Percentiles rank a stretch among this genome's conserved stretches.
These are phyloP conservation scores for Emydoidea blandingii DNA, from an alignment of 2,797 vertebrate species.

Conservation along the genomic window DNA sequence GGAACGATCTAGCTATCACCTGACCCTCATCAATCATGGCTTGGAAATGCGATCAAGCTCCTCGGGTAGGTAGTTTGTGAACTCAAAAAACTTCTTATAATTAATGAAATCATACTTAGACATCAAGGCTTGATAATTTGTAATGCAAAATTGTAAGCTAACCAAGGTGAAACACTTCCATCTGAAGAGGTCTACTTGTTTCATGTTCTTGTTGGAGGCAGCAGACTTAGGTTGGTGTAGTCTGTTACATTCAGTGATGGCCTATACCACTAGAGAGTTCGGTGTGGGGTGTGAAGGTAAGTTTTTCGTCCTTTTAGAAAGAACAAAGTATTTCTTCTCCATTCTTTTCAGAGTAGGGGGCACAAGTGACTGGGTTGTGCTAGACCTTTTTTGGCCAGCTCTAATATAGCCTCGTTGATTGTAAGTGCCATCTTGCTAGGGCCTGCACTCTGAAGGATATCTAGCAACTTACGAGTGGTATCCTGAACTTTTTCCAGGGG, in stretches of 20 bases:
- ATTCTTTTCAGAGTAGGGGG: background rate
- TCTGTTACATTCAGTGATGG: background rate
- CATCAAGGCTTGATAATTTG: background rate
- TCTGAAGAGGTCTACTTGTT: background rate
- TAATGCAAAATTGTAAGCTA: background rate
- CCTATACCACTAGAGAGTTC: background rate
- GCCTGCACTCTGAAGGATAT: background rate
- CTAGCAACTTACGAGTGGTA: background rate
- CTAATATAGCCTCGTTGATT: background rate
- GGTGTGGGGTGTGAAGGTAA: background rate
- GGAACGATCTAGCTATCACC: background rate
- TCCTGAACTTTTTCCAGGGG: background rate
- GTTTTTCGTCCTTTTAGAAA: background rate
- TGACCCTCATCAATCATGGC: background rate
- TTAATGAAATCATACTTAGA: background rate
- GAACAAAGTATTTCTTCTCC: background rate
- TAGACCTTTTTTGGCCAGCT: background rate
- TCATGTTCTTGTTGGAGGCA: background rate
- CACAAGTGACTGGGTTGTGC: background rate
- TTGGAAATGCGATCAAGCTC: background rate
- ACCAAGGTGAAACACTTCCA: background rate
- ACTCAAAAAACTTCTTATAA: background rate
- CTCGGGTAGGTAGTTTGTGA: background rate
- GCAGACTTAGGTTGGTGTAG: background rate
- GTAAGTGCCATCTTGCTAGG: background rate